These are phyloP conservation scores for Himalopsyche phryganea DNA, from an alignment of 1,140 invertebrate genomes.

Conservation along the genomic window DNA sequence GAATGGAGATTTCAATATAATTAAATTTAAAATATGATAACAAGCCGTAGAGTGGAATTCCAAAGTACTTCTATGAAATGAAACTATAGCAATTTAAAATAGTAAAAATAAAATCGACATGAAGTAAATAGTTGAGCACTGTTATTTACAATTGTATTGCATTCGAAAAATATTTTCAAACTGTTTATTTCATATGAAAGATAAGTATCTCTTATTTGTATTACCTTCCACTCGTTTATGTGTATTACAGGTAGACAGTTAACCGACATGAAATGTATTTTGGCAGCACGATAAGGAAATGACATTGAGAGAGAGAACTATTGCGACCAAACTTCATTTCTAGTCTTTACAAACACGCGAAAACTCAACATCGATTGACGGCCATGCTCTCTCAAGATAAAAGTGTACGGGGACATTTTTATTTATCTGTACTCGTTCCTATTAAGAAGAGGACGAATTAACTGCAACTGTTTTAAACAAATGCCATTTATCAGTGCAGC, in stretches of 20 bases:
- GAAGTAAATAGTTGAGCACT: background rate
- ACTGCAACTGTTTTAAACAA: too few species aligned
- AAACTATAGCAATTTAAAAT: too few species aligned
- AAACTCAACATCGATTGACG: conserved; percentile 1
- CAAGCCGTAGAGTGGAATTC: too few species aligned
- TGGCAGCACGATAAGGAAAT: conserved; percentile 34
- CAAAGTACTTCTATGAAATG: too few species aligned
- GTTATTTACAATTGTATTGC: background rate
- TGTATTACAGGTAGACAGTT: conserved; percentile 28
- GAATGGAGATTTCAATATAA: too few species aligned
- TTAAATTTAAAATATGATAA: too few species aligned
- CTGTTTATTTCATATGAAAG: conserved; percentile 30
- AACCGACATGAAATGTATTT: conserved; percentile 32
- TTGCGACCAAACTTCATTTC: conserved; percentile 18
- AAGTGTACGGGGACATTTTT: too few species aligned
- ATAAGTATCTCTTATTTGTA: conserved; percentile 34
- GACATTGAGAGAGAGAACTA: conserved; percentile 28
- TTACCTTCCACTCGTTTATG: conserved; percentile 11
- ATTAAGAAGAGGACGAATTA: too few species aligned
- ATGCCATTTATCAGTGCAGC: too few species aligned
- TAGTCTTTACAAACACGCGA: conserved; percentile 1
- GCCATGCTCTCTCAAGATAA: too few species aligned
- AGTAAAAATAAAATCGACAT: too few species aligned
- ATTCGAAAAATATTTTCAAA: conserved; percentile 20
- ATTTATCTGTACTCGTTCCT: too few species aligned